Evolutionary conservation across 1,140 invertebrate species (phyloP), one percentile per base, ranked within the genome.

Genomic region (Lucilia sericata): DNA sequence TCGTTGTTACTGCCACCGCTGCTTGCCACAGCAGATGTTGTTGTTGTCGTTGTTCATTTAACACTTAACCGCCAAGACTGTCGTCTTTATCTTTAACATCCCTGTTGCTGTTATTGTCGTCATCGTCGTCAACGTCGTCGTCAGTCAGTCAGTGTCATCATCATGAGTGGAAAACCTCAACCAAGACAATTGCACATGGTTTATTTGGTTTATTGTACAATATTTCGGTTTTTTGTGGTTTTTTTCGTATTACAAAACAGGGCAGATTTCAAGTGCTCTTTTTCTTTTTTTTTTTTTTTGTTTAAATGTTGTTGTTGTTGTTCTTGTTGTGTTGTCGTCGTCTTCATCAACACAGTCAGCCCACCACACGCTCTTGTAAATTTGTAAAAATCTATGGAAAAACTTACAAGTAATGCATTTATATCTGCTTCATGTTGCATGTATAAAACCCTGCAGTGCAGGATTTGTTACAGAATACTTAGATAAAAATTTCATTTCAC

Each of bases 171-270:
- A 55, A 55, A 55, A 55, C 51, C 51, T 55, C 51, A 55, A 55
- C 51, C 51, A 55, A 55, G 51, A 55, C 51, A 55, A 55, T 55
- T 55, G 51, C 51, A 55, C 17, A 55, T 55, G 51, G 51, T 55
- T 55, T 55, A 55, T 55, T 55, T 55, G 51, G 51, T 55, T 55
- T 55, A 55, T 42, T 55, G 51, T 55, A 55, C 12, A 55, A 55
- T 55, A 55, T 55, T 55, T 55, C 17, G 51, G 51, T 55, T 55
- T 55, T n/a, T 55, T 55, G 51, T 55, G 51, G 51, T 55, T 55
- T 55, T n/a, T 55, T 42, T 42, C 4, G 3, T 12, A 17, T 55
- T 55, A 7, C 51, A 55, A 55, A 55, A 55, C 51, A 55, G 51
- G 51, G 51, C 51, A 55, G 12, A 55, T 55, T 55, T 55, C 51